Evolutionary conservation across 2,113 vertebrate species (phyloP).

Genomic region (Anhinga anhinga): DNA sequence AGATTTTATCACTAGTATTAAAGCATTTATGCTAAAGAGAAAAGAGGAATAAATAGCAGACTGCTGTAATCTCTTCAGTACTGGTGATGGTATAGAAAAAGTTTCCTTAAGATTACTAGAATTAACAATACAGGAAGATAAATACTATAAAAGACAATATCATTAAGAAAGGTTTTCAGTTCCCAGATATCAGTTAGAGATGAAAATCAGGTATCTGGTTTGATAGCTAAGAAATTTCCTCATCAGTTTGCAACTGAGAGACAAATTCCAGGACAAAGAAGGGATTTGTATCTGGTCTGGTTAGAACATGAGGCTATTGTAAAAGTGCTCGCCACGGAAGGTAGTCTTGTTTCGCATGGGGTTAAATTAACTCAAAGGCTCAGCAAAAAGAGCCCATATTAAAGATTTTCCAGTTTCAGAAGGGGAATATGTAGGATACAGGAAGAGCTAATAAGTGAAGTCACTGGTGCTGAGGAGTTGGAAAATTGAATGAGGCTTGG

Average conservation of each 20-base stretch:
- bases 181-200: background rate
- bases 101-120: background rate
- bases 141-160: background rate
- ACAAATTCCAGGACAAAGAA: background rate
- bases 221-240: background rate
- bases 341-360: background rate
- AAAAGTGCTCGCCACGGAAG: background rate
- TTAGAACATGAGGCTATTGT: background rate
- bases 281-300: background rate
- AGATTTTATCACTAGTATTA: background rate
- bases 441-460: background rate
- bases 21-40: background rate
- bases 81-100: background rate
- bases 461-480: background rate
- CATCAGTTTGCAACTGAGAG: background rate
- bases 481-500: background rate
- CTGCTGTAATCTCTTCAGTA: background rate
- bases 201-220: background rate
- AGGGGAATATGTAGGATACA: background rate
- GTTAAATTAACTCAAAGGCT: background rate
- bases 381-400: background rate
- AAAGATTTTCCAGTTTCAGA: background rate
- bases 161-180: background rate
- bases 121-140: background rate
- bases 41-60: background rate